Conservation (phyloP, 2,797 vertebrate species). For the Scomberomorus guttatus region DNA sequence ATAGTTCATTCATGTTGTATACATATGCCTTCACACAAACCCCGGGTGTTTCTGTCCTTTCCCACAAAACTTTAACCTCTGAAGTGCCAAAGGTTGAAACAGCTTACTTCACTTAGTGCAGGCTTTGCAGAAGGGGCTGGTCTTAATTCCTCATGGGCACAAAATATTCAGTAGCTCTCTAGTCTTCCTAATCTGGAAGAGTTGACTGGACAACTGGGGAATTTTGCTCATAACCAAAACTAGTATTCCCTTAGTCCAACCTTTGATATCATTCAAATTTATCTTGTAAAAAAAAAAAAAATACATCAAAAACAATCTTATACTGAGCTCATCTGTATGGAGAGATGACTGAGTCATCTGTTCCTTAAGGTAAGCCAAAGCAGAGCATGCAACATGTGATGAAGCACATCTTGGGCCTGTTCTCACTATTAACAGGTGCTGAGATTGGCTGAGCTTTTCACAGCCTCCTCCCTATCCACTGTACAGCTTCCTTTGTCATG, state of each 20-base stretch:
- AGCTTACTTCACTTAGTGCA: conserved; percentile 58
- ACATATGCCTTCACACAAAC: conserved; percentile 64
- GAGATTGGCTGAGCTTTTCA: conserved; percentile 34
- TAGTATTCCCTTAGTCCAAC: conserved; percentile 1
- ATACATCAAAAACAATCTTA: too few species aligned
- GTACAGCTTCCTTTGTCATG: background rate
- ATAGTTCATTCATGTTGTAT: conserved; percentile 67
- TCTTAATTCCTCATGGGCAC: conserved; percentile 46
- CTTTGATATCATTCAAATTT: background rate
- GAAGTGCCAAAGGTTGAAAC: conserved; percentile 65
- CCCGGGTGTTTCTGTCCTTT: conserved; percentile 67
- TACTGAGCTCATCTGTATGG: conserved; percentile 32
- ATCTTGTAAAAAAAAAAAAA: conserved; percentile 13
- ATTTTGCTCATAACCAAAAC: background rate
- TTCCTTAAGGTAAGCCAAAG: conserved; percentile 48
- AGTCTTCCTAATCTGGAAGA: conserved; percentile 25
- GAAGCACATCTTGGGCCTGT: conserved; percentile 52
- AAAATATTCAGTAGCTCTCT: conserved; percentile 29
- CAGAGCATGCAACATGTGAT: conserved; percentile 49
- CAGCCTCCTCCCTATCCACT: background rate
- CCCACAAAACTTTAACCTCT: conserved; percentile 78
- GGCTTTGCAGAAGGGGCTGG: conserved; percentile 20
- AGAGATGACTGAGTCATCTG: conserved; percentile 29
- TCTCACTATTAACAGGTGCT: conserved; percentile 64
- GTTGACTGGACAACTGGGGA: background rate